Percentiles rank a stretch among this genome's conserved stretches.
phyloP scores from a whole-genome alignment of 1,140 invertebrate species.

The Hormaphis cornu region DNA sequence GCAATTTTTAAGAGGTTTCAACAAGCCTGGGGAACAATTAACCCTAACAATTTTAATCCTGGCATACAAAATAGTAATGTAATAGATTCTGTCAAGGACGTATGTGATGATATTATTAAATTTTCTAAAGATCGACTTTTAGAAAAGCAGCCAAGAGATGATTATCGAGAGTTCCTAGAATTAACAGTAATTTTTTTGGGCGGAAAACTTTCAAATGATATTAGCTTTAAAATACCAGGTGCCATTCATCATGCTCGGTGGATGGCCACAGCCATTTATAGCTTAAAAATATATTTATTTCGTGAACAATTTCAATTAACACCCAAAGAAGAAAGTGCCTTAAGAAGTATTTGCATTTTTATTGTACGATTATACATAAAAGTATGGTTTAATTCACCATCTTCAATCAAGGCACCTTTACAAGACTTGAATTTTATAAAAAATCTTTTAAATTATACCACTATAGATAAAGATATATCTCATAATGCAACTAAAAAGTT shows the following conservation, averaged over 20 bases:
- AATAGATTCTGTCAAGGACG: neutral
- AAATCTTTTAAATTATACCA: slow-evolving; percentile 17
- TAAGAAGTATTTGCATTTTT: slow-evolving; percentile 32
- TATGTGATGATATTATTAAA: neutral
- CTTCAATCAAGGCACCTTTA: slow-evolving; percentile 5
- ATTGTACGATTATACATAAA: slow-evolving; percentile 32
- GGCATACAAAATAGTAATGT: slow-evolving; percentile 12
- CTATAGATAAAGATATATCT: slow-evolving; percentile 30
- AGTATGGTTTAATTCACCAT: slow-evolving; percentile 25
- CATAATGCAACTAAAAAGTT: slow-evolving; percentile 33
- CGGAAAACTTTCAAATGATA: neutral
- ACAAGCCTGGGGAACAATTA: slow-evolving; percentile 32
- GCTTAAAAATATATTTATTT: slow-evolving; percentile 35
- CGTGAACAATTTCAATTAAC: slow-evolving; percentile 28
- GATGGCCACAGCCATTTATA: slow-evolving; percentile 34
- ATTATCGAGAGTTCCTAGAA: slow-evolving; percentile 27
- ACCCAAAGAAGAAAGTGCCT: neutral
- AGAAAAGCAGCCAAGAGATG: slow-evolving; percentile 3
- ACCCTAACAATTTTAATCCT: slow-evolving; percentile 10
- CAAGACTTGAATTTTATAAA: slow-evolving; percentile 33
- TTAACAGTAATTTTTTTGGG: slow-evolving; percentile 29
- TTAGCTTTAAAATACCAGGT: slow-evolving; percentile 14
- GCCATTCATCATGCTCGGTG: slow-evolving; percentile 31
- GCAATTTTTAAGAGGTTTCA: slow-evolving; percentile 33
- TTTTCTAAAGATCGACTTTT: neutral